A percentile compares a stretch with the other conserved stretches of the same genome.
These are phyloP conservation scores for Lophotriccus pileatus DNA, from an alignment of 2,797 vertebrate genomes.

Conservation along the genomic window DNA sequence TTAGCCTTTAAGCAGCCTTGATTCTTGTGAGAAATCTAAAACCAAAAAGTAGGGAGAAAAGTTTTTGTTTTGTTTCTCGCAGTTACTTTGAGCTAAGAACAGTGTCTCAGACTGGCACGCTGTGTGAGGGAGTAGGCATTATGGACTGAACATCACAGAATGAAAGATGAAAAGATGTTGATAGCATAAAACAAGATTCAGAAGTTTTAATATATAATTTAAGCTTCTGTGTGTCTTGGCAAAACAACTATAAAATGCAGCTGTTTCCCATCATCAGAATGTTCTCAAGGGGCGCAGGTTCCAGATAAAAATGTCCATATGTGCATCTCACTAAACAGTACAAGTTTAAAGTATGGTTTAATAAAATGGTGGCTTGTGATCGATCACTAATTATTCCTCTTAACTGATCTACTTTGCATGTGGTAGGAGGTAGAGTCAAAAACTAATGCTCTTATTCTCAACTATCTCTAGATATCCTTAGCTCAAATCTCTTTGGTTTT, in stretches of 20 bases:
- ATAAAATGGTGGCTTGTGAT: background rate
- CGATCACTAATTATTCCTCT: background rate
- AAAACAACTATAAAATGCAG: background rate
- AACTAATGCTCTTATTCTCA: constrained; percentile 34
- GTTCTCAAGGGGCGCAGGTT: background rate
- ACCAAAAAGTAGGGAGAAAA: background rate
- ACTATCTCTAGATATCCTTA: background rate
- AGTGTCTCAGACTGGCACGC: background rate
- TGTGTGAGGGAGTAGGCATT: background rate
- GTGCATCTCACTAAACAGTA: background rate
- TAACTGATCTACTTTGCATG: background rate
- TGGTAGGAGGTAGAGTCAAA: background rate
- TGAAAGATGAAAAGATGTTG: background rate
- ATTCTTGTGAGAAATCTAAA: background rate
- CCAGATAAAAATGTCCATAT: background rate
- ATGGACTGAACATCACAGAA: background rate
- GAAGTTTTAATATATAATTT: background rate
- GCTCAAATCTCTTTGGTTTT: background rate
- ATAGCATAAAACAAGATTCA: background rate
- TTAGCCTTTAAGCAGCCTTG: background rate
- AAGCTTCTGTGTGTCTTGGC: background rate
- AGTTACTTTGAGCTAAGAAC: background rate
- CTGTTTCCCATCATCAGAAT: background rate
- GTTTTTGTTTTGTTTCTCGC: background rate
- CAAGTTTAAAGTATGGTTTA: background rate